Evolutionary conservation across 2,797 vertebrate species (phyloP).

Genomic region (Botia almorhae): DNA sequence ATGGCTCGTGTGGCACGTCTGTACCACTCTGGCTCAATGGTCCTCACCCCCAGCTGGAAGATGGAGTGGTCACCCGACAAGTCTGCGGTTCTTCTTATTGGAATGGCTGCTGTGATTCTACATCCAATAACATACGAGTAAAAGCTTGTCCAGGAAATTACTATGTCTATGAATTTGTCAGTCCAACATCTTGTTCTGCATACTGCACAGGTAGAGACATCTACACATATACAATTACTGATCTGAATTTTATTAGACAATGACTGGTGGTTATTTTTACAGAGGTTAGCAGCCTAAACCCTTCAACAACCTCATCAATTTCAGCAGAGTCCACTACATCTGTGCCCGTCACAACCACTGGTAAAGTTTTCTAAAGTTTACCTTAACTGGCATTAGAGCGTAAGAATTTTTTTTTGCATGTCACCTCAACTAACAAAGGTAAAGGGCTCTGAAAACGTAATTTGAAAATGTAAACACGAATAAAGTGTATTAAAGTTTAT

Average conservation of each 20-base stretch:
- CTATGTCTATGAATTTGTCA: constrained; percentile 18
- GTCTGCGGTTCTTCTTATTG: not conserved
- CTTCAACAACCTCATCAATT: not conserved
- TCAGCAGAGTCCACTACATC: not conserved
- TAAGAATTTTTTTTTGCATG: no score
- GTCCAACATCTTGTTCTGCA: not conserved
- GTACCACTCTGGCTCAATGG: constrained; percentile 14
- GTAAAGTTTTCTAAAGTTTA: no score
- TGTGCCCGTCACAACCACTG: not conserved
- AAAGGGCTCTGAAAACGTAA: no score
- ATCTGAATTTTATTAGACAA: not conserved
- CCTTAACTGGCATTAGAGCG: no score
- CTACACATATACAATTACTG: no score
- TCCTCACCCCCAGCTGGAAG: not conserved
- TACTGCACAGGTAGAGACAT: constrained; percentile 6
- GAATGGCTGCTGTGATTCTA: not conserved
- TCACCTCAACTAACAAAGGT: no score
- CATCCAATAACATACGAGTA: not conserved
- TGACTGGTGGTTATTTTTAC: not conserved
- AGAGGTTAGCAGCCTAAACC: not conserved
- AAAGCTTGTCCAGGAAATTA: constrained; percentile 41
- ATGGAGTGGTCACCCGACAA: constrained; percentile 17
- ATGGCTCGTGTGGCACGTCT: constrained; percentile 13
- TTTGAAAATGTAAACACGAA: no score
- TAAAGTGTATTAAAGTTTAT: no score